Evolutionary conservation across 2,888 invertebrate genomes (phyloP), one percentile per base, ranked within the genome.

Genomic region (Amitus sp.): DNA sequence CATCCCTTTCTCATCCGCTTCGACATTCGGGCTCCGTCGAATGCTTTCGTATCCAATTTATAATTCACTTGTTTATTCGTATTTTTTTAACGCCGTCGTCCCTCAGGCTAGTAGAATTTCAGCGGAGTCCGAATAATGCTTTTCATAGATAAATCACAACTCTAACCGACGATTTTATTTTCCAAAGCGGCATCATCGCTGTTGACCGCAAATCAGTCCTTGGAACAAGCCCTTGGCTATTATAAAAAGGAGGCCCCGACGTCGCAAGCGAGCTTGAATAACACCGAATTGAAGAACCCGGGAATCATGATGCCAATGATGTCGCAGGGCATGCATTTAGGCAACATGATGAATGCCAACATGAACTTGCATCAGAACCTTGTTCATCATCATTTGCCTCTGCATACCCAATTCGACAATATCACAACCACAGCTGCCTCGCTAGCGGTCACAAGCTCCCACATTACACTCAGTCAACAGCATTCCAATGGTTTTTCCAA

Each of bases 401-500:
- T 80, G 70, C 79, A 79, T 43, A 76, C 70, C 62, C 78, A 78
- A 50, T 71, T 82, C 51, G 81, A 82, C 28, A 75, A 68, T 55
- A 77, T 80, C 55, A 73, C 81, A 15, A 70, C 73, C 9, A 65
- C 74, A 3, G 71, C 76, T 17, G 69, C 75, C 12, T 48, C 78
- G 60, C 69, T 71, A 1, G 73, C 64, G 42, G 75, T 81, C 28
- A 77, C 73, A 50, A 80, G 79, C 64, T 76, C 79, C 6, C 80
- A 79, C 50, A 73, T 71, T 54, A 69, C 77, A 2, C 71, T 79
- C 68, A 65, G 73, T 10, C 78, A 75, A 30, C 77, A 78, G 66
- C 78, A 76, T 66, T 79, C 82, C 70, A 85, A 83, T 72, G 85
- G 82, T 18, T 85, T 84, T 70, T 82, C 83, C 13, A 82, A 80